Conservation (phyloP, 2,797 vertebrate genomes). For the Cryptoprocta ferox region DNA sequence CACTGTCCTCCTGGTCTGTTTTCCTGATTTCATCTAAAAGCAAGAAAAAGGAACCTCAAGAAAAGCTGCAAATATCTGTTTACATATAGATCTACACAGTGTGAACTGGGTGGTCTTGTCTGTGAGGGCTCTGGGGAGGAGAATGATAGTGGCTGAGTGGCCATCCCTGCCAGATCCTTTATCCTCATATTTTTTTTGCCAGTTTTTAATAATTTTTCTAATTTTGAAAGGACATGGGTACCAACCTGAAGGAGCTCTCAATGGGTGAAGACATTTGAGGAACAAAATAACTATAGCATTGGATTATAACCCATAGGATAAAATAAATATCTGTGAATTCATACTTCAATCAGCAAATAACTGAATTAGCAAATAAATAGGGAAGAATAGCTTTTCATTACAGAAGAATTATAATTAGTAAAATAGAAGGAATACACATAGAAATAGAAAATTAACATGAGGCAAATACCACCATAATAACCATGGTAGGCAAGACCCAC, state of each 20-base stretch:
- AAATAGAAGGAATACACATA: neutral
- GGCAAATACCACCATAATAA: neutral
- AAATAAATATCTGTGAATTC: neutral
- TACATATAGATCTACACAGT: neutral
- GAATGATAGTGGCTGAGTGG: neutral
- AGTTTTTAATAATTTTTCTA: neutral
- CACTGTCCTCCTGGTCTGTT: constrained; percentile 75
- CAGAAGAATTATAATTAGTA: neutral
- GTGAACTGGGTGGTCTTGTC: neutral
- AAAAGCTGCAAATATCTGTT: neutral
- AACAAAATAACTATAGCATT: neutral
- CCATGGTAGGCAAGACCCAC: neutral
- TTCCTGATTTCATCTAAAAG: constrained; percentile 91
- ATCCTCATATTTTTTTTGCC: neutral
- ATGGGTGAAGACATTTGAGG: neutral
- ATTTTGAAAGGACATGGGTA: neutral
- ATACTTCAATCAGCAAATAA: neutral
- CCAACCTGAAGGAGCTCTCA: neutral
- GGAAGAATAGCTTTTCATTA: neutral
- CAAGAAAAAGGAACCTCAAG: neutral
- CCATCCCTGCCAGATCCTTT: neutral
- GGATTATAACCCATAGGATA: neutral
- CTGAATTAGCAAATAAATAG: neutral
- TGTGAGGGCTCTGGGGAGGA: neutral
- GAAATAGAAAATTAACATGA: neutral